phyloP scores from a whole-genome alignment of 2,888 invertebrate species.

The Panzeria rudis region DNA sequence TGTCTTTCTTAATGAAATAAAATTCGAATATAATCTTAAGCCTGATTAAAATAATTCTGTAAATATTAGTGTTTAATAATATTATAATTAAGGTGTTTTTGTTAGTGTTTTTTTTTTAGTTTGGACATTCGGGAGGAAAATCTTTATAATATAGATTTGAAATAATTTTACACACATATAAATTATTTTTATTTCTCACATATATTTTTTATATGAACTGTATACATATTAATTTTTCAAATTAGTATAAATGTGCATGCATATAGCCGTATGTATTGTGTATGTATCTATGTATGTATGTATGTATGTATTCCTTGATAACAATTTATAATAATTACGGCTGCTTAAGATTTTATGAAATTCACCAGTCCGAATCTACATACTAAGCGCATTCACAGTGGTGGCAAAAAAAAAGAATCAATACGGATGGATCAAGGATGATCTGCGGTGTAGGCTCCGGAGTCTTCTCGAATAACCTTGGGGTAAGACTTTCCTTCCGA shows the following conservation, averaged over 20 bases:
- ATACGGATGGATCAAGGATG: no score
- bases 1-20: no score
- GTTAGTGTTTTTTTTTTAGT: neutral
- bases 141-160: slow-evolving; percentile 29
- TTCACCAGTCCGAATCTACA: slow-evolving; percentile 43
- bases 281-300: neutral
- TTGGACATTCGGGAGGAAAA: slow-evolving; percentile 65
- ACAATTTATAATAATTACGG: slow-evolving; percentile 49
- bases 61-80: no score
- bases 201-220: neutral
- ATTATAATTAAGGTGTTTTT: neutral
- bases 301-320: slow-evolving; percentile 35
- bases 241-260: no score
- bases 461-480: no score
- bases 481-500: no score
- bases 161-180: slow-evolving; percentile 36
- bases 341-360: slow-evolving; percentile 56
- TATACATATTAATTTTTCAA: slow-evolving; percentile 1
- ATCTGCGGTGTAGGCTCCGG: no score
- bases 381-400: neutral
- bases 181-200: slow-evolving; percentile 22
- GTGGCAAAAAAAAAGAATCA: neutral
- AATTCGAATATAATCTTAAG: no score
- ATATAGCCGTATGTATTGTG: no score
- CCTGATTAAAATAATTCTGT: no score